Conservation (phyloP, 2,113 vertebrate genomes). For the Pygathrix nemaeus region DNA sequence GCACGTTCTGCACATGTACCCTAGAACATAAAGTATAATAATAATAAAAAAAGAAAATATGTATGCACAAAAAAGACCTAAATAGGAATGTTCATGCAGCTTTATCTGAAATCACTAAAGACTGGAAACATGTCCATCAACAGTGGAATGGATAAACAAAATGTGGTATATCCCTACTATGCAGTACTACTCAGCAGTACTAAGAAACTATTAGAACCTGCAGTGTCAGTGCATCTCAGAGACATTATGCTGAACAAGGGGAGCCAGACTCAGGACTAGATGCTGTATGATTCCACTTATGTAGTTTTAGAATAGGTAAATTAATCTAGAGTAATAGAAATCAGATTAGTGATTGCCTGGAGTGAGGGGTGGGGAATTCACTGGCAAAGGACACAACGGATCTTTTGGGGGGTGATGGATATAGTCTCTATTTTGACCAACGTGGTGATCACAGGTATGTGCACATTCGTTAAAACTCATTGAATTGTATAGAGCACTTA, state of each 20-base stretch:
- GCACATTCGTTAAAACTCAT: background rate
- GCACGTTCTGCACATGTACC: too few relatives aligned
- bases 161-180: too few relatives aligned
- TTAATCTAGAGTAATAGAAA: background rate
- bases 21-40: too few relatives aligned
- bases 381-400: background rate
- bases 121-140: background rate
- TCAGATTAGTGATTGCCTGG: background rate
- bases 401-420: background rate
- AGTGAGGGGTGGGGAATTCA: background rate
- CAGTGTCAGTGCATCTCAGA: background rate
- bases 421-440: background rate
- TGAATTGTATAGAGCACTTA: background rate
- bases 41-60: background rate
- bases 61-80: background rate
- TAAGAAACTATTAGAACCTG: background rate
- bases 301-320: background rate
- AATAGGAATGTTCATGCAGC: background rate
- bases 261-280: background rate
- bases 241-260: background rate
- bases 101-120: background rate
- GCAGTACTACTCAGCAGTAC: background rate
- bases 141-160: background rate
- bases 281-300: background rate
- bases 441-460: background rate